Evolutionary conservation across 2,797 vertebrate genomes (phyloP), one percentile per base, ranked within the genome.

Genomic region (Jordanella pulchra): DNA sequence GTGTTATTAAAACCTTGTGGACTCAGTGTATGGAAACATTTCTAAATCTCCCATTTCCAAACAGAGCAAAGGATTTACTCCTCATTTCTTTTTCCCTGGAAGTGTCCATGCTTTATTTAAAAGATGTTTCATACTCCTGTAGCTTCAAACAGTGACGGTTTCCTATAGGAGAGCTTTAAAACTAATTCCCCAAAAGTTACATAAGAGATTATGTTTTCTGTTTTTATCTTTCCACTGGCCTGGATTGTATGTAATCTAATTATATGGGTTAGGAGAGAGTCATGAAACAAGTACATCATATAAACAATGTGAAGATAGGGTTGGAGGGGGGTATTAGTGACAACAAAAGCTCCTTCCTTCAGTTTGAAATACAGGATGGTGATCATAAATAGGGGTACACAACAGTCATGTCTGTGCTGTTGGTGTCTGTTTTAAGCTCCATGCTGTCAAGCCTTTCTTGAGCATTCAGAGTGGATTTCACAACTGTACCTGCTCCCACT

Each of bases 191-290:
- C 54, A 69, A 67, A 56, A 71, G 79, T 89, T 89, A 73, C 78
- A 71, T 89, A 87, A 87, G 75, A 86, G 81, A 89, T 87, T 89
- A 87, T 86, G 68, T 76, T 68, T 75, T 77, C 71, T 54, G 67
- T 69, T 77, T 61, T 82, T 80, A 77, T 87, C 70, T 81, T 76
- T 79, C 48, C 61, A 68, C 77, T 73, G 67, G 61, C 25, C 25
- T 50, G 48, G 66, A 53, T 81, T 73, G 56, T 66, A 71, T 67
- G 27, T 74, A 88, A 89, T 79, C 67, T 47, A 77, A 83, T 82
- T 84, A 23, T 21, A 44, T 14, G 4, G 60, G 60, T 27, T 23
- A 9, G 15, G 1, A 11, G 21, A 35, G 3, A 12, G 58, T 61
- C 32, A 39, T 61, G 58, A 17, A 61, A 23, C 27, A 60, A 35